Evolutionary conservation across 2,113 vertebrate genomes (phyloP), one percentile per base, ranked within the genome.

Genomic region (Phycodurus eques): DNA sequence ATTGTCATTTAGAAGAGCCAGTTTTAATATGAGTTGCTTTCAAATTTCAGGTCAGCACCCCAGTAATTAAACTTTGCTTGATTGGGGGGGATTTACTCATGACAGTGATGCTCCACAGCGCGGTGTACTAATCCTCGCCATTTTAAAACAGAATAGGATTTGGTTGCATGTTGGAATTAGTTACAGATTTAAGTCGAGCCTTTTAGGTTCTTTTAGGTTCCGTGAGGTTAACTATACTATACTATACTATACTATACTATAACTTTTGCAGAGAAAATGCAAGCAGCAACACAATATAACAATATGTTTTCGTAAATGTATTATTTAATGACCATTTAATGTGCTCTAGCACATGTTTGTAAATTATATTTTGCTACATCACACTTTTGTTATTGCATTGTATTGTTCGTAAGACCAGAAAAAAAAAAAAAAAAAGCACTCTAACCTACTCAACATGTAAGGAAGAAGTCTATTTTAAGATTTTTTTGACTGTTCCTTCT

Each of bases 31-130:
- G 64, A 78, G 82, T 74, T 68, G 70, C 75, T 73, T 79, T 71
- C 19, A 51, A 73, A 71, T 80, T 82, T 76, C 31, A 69, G 81
- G 81, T 80, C 57, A 57, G 61, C 51, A 65, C 68, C 66, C 71
- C 83, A 62, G 76, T 81, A 86, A 88, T 76, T 80, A 85, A 85
- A 80, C 67, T 72, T 83, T 69, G 27, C 56, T 67, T 82, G 79
- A 80, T 27, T 60, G 75, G 68, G 66, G 74, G 47, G 35, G 72
- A 68, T 75, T 71, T 76, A 83, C 78, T 76, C 51, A 72, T 81
- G 86, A 76, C 84, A 83, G 57, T 27, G 5, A 60, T 17, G 33
- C 13, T 62, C 73, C 72, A 33, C 35, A 0, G 63, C 12, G 8
- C 11, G 69, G 71, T 65, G 59, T 63, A 63, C 66, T 10, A 1